phyloP scores from a whole-genome alignment of 2,797 vertebrate species.

The Natrix natrix region DNA sequence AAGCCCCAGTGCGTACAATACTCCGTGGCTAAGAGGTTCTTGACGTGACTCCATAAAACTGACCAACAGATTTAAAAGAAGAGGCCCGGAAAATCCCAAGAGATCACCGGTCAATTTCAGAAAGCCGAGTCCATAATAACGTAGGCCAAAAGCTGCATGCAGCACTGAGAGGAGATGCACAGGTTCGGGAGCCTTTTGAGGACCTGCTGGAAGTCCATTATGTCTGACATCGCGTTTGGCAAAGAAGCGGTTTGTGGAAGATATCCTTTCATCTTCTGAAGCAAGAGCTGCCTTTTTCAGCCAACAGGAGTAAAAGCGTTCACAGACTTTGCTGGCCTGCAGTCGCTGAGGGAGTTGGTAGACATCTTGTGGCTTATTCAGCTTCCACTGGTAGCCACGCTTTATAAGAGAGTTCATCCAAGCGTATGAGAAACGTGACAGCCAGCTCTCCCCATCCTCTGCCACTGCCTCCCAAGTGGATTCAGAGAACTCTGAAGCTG shows the following conservation, averaged over 20 bases:
- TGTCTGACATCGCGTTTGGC: constrained; percentile 26
- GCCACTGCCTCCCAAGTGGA: constrained; percentile 71
- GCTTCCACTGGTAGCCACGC: constrained; percentile 76
- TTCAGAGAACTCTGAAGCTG: constrained; percentile 56
- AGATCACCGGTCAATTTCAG: constrained; percentile 80
- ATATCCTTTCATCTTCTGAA: constrained; percentile 36
- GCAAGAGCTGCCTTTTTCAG: constrained; percentile 59
- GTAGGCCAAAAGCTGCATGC: constrained; percentile 80
- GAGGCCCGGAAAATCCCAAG: constrained; percentile 82
- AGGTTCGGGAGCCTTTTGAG: accelerated
- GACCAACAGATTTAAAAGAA: constrained; percentile 87
- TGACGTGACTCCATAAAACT: constrained; percentile 84
- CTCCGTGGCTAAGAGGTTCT: constrained; percentile 80
- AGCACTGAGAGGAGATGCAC: constrained; percentile 77
- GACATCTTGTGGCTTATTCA: constrained; percentile 77
- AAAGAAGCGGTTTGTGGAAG: constrained; percentile 55
- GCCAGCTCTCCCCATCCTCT: constrained; percentile 88
- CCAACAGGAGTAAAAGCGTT: constrained; percentile 80
- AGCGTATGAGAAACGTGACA: constrained; percentile 86
- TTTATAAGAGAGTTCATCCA: constrained; percentile 89
- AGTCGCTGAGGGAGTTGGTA: constrained; percentile 82
- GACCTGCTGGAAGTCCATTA: not conserved
- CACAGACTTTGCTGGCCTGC: constrained; percentile 71
- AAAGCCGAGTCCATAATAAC: constrained; percentile 82
- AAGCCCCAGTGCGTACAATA: constrained; percentile 83